Conservation (phyloP, 2,888 invertebrate species). For the Thysanoteuthis rhombus region DNA sequence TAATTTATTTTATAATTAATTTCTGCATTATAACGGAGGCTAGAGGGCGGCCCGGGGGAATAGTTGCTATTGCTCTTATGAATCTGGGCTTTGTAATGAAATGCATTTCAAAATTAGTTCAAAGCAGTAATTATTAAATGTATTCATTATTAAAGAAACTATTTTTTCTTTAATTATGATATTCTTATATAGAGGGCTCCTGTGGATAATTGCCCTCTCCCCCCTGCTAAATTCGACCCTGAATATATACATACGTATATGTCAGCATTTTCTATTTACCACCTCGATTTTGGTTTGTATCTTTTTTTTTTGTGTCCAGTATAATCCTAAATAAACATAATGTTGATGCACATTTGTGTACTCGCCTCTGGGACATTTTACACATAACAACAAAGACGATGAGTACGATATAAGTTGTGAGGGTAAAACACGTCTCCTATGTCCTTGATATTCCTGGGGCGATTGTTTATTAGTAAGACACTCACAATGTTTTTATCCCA, state of each 20-base stretch:
- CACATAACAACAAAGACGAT: neutral
- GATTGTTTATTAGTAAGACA: neutral
- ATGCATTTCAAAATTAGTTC: too few relatives aligned
- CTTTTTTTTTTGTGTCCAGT: neutral
- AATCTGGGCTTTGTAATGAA: too few relatives aligned
- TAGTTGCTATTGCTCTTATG: too few relatives aligned
- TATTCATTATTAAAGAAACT: too few relatives aligned
- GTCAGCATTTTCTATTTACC: neutral
- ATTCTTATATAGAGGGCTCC: too few relatives aligned
- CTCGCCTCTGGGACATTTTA: neutral
- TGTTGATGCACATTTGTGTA: neutral
- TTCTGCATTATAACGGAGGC: too few relatives aligned
- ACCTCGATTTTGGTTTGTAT: neutral
- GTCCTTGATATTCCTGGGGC: neutral
- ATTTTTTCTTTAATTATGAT: too few relatives aligned
- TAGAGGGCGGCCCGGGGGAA: too few relatives aligned
- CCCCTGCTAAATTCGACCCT: constrained; percentile 1
- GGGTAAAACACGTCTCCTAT: neutral
- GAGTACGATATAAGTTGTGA: neutral
- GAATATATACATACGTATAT: neutral
- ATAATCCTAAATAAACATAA: neutral
- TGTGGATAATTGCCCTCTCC: neutral
- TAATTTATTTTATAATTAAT: too few relatives aligned
- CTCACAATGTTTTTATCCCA: neutral
- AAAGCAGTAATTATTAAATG: too few relatives aligned